These are phyloP conservation scores for Diogma glabrata DNA, from an alignment of 2,888 invertebrate species.

Conservation along the genomic window DNA sequence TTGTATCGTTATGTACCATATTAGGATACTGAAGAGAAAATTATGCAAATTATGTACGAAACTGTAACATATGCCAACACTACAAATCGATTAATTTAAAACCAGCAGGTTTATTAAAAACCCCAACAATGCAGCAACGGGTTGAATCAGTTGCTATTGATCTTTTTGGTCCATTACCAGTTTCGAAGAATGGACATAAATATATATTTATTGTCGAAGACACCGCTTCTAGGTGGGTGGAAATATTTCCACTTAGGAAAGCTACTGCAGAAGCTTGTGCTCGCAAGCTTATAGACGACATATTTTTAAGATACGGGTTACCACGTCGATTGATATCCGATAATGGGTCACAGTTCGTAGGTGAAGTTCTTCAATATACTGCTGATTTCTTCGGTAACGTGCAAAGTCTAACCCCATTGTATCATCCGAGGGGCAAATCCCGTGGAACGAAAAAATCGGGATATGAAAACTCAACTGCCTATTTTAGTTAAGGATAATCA, in stretches of 20 bases:
- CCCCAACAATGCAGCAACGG: constrained; percentile 22
- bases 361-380: constrained; percentile 6
- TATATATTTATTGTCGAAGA: constrained; percentile 24
- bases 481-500: constrained; percentile 25
- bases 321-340: constrained; percentile 27
- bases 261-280: no score
- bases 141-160: constrained; percentile 27
- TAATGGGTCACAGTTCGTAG: constrained; percentile 28
- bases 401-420: constrained; percentile 23
- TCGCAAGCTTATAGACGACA: no score
- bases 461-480: constrained; percentile 25
- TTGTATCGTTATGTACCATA: constrained; percentile 18
- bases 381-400: background rate
- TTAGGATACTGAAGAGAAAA: constrained; percentile 15
- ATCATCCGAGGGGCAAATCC: constrained; percentile 27
- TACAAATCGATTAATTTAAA: constrained; percentile 26
- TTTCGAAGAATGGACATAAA: constrained; percentile 16
- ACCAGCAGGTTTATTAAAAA: constrained; percentile 26
- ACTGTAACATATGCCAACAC: constrained; percentile 24
- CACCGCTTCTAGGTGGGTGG: constrained; percentile 20
- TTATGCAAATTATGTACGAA: constrained; percentile 21
- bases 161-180: constrained; percentile 23
- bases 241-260: constrained; percentile 22
- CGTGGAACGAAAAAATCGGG: constrained; percentile 23
- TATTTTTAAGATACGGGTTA: constrained; percentile 26